A percentile compares a stretch with the other conserved stretches of the same genome.
phyloP scores from a whole-genome alignment of 1,140 invertebrate genomes.

The Teleopsis dalmanni region DNA sequence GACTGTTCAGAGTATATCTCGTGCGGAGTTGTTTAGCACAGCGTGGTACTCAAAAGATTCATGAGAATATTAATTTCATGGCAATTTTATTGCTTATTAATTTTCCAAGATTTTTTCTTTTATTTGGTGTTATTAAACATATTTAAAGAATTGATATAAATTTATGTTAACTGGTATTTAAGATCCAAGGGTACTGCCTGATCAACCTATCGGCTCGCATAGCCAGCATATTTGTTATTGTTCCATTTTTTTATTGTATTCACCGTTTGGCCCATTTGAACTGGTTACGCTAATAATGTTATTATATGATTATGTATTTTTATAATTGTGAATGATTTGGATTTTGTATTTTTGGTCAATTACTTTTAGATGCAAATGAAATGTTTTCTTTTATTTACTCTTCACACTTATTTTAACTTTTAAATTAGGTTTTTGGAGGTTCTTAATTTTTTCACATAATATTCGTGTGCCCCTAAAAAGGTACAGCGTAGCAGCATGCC shows the following conservation, averaged over 20 bases:
- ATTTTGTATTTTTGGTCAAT: slow-evolving; percentile 38
- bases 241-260: slow-evolving; percentile 25
- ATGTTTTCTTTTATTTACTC: slow-evolving; percentile 38
- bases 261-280: slow-evolving; percentile 11
- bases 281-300: slow-evolving; percentile 11
- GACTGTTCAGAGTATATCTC: too few species aligned
- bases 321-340: slow-evolving; percentile 44
- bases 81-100: slow-evolving; percentile 45
- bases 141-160: background rate
- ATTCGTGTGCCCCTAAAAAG: background rate
- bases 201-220: background rate
- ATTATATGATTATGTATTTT: slow-evolving; percentile 28
- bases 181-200: too few species aligned
- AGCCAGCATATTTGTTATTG: slow-evolving; percentile 3
- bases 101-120: slow-evolving; percentile 27
- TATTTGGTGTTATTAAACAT: background rate
- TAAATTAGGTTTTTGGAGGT: background rate
- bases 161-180: too few species aligned
- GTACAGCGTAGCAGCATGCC: background rate
- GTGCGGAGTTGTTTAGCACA: slow-evolving; percentile 18
- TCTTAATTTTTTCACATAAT: background rate
- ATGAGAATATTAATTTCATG: slow-evolving; percentile 45
- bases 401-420: slow-evolving; percentile 37
- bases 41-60: slow-evolving; percentile 29
- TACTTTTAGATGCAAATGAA: slow-evolving; percentile 44